These are phyloP conservation scores for Acrobeloides nanus DNA, from an alignment of 2,888 invertebrate genomes.

Conservation along the genomic window DNA sequence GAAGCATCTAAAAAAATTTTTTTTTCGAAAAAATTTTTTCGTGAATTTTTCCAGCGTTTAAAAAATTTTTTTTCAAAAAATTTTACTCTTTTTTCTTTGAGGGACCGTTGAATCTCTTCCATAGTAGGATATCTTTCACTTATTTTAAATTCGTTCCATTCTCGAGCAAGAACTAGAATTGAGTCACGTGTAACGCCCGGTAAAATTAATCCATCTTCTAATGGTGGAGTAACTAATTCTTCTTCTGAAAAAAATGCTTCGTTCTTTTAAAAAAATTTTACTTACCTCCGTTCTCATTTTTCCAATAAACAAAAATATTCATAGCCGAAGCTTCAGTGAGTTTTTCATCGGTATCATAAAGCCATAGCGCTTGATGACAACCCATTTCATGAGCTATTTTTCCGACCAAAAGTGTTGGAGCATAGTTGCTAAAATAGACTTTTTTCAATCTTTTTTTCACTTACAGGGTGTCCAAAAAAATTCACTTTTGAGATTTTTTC, in stretches of 20 bases:
- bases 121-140: constrained; percentile 75
- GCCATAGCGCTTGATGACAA: constrained; percentile 86
- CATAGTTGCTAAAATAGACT: constrained; percentile 58
- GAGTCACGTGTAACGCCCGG: constrained; percentile 88
- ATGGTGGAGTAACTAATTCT: constrained; percentile 82
- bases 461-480: too few relatives aligned
- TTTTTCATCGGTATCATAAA: constrained; percentile 85
- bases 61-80: too few relatives aligned
- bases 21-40: too few relatives aligned
- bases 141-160: constrained; percentile 79
- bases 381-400: constrained; percentile 70
- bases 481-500: too few relatives aligned
- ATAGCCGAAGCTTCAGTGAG: constrained; percentile 96
- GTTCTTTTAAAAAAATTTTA: constrained; percentile 1
- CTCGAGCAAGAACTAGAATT: constrained; percentile 69
- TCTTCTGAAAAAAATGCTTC: too few relatives aligned
- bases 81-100: constrained; percentile 75
- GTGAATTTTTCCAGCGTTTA: too few relatives aligned
- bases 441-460: not conserved
- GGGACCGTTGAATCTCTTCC: constrained; percentile 68
- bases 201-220: constrained; percentile 78
- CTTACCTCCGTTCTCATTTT: constrained; percentile 79
- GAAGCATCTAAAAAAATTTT: constrained; percentile 85
- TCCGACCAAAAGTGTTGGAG: constrained; percentile 60
- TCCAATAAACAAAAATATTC: constrained; percentile 85